phyloP scores from a whole-genome alignment of 2,113 vertebrate species.

The Podiceps cristatus region DNA sequence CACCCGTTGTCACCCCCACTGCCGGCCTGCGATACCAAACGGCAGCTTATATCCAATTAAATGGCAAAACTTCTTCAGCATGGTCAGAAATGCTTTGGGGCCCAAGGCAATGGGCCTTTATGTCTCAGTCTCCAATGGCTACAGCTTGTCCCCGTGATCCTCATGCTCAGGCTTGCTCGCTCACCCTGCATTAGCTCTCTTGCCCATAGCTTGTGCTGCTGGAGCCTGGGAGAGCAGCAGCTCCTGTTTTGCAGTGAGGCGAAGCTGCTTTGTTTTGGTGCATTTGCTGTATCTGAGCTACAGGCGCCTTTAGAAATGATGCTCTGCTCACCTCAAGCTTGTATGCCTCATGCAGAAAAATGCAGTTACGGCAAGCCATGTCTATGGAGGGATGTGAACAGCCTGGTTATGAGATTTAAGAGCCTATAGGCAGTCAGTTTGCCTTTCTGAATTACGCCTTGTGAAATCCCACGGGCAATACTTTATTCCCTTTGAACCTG shows the following conservation, averaged over 20 bases:
- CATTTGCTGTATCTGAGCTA: not conserved
- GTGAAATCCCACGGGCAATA: not conserved
- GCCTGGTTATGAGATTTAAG: not conserved
- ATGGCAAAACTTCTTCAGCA: accelerated
- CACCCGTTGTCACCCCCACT: not conserved
- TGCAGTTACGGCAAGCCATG: not conserved
- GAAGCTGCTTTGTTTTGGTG: not conserved
- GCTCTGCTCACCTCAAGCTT: not conserved
- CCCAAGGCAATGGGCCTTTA: not conserved
- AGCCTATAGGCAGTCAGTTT: not conserved
- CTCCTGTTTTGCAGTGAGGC: not conserved
- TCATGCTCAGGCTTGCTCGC: accelerated
- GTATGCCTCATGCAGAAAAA: not conserved
- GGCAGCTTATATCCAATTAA: not conserved
- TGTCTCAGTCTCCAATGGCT: not conserved
- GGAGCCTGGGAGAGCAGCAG: not conserved
- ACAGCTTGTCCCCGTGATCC: not conserved
- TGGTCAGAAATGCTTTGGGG: not conserved
- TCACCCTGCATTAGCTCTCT: not conserved
- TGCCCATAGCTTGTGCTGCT: not conserved
- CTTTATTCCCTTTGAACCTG: not conserved
- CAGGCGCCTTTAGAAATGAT: not conserved
- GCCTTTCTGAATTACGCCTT: not conserved
- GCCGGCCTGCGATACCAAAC: not conserved
- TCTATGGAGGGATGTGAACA: not conserved